Evolutionary conservation across 2,888 invertebrate genomes (phyloP), one percentile per base, ranked within the genome.

Genomic region (Clanis bilineata): DNA sequence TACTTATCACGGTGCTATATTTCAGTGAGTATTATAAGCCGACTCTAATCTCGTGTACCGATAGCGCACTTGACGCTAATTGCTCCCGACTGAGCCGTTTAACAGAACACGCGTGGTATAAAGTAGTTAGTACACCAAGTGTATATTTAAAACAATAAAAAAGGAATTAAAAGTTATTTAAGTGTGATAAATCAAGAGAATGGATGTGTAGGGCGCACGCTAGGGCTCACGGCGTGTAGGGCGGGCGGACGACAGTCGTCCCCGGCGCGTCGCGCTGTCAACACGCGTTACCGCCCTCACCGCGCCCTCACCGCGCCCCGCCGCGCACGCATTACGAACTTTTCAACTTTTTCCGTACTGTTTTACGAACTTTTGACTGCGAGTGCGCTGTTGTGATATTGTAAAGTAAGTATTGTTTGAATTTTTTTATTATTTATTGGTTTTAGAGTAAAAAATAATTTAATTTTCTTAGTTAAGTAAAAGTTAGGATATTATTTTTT

Each of bases 201-300:
- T 59, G 43, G 43, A 59, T 59, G 44, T 56, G 59, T 44, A 38
- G 38, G 32, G 38, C 44, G 38, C 59, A 59, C 56, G 59, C 59
- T 56, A 36, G 36, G 18, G 41, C 56, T 12, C n/a, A 9, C 21
- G 7, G 12, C 56, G 43, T 15, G 32, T 6, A 12, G 23, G 38
- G 58, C 39, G 38, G 25, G 47, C 54, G 36, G 25, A 44, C 47
- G 47, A 39, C 57, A 65, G 63, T 68, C 23, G 59, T 21, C 51
- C 51, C 38, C 56, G 55, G 59, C 47, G 47, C 47, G 47, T 28
- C 47, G 47, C 47, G 28, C 28, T 25, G 18, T 7, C n/a, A 43
- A 56, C 39, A 41, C 56, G 41, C 28, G 41, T n/a, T n/a, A n/a
- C n/a, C n/a, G n/a, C n/a, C n/a, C n/a, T n/a, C n/a, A n/a, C 39